phyloP scores from a whole-genome alignment of 2,888 invertebrate genomes.

The Philereme vetulata region DNA sequence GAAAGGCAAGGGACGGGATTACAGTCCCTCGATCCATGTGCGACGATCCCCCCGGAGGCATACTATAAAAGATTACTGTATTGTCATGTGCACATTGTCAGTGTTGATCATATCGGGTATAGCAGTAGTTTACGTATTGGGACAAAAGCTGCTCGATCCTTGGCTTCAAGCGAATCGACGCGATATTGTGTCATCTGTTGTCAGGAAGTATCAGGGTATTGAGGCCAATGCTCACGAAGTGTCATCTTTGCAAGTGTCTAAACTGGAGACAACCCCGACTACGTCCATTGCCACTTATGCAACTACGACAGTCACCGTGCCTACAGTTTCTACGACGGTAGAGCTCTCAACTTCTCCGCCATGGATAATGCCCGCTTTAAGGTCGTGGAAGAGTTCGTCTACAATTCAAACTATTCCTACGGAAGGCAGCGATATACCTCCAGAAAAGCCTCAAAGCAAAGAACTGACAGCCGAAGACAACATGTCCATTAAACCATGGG shows the following conservation, averaged over 20 bases:
- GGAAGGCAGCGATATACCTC: slow-evolving; percentile 59
- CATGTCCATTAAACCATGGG: slow-evolving; percentile 70
- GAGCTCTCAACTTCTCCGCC: slow-evolving; percentile 69
- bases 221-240: slow-evolving; percentile 47
- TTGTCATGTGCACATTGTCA: slow-evolving; percentile 36
- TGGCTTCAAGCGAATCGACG: slow-evolving; percentile 29
- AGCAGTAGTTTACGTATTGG: slow-evolving; percentile 66
- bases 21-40: slow-evolving; percentile 76
- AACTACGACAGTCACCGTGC: slow-evolving; percentile 40
- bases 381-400: slow-evolving; percentile 70
- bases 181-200: slow-evolving; percentile 27
- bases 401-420: slow-evolving; percentile 64
- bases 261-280: slow-evolving; percentile 53
- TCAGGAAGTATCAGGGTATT: slow-evolving; percentile 17
- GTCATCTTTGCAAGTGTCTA: slow-evolving; percentile 54
- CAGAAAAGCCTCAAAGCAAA: slow-evolving; percentile 63
- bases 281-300: slow-evolving; percentile 52
- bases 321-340: slow-evolving; percentile 42
- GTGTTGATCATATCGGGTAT: slow-evolving; percentile 66
- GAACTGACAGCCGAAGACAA: slow-evolving; percentile 61
- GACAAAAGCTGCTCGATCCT: slow-evolving; percentile 39
- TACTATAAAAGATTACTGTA: slow-evolving; percentile 32
- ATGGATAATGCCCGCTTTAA: slow-evolving; percentile 81
- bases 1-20: slow-evolving; percentile 80
- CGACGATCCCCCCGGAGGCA: slow-evolving; percentile 67